Percentiles rank a stretch among this genome's conserved stretches.
These are phyloP conservation scores for Spheniscus humboldti DNA, from an alignment of 2,797 vertebrate species.

Conservation along the genomic window DNA sequence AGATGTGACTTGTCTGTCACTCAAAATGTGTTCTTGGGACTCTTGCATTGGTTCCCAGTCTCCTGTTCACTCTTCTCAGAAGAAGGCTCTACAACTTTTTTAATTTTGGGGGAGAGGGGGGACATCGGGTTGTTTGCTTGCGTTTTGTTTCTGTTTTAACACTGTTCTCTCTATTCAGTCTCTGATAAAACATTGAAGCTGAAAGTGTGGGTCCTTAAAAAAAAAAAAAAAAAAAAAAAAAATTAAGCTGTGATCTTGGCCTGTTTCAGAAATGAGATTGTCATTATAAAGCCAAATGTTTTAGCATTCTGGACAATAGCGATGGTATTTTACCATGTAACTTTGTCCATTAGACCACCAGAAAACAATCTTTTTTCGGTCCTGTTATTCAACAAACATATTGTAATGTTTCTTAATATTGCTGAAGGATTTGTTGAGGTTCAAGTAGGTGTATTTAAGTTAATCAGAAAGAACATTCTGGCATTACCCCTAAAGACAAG, in stretches of 20 bases:
- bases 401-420: neutral
- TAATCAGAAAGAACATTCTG: neutral
- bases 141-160: neutral
- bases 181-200: neutral
- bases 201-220: neutral
- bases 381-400: neutral
- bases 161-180: neutral
- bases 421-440: neutral
- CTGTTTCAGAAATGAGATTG: neutral
- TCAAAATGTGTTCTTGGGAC: neutral
- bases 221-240: fast-evolving
- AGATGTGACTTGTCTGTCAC: neutral
- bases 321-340: neutral
- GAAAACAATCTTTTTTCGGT: neutral
- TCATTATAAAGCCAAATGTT: neutral
- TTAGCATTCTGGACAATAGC: neutral
- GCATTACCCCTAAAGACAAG: neutral
- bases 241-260: neutral
- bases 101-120: neutral
- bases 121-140: neutral
- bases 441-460: neutral
- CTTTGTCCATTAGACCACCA: neutral
- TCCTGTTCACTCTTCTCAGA: neutral
- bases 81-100: neutral
- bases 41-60: neutral